Percentiles rank a stretch among this genome's conserved stretches.
Conservation (phyloP, 2,797 vertebrate genomes). For the Lepidocolaptes lacrymiger region DNA sequence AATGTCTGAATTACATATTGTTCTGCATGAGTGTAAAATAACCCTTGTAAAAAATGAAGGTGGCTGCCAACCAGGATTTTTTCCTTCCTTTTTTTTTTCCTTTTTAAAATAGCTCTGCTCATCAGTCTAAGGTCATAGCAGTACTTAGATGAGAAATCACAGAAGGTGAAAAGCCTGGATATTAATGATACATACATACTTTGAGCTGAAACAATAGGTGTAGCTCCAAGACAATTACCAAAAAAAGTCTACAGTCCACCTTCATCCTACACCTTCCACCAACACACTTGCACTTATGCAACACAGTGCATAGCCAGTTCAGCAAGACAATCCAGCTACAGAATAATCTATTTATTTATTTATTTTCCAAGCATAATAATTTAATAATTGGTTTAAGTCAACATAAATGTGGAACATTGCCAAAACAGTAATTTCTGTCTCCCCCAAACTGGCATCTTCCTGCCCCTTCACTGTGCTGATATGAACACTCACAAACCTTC, state of each 20-base stretch:
- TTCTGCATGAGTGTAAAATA: constrained; percentile 42
- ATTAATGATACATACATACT: neutral
- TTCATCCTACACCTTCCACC: neutral
- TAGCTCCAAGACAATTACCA: neutral
- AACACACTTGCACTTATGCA: neutral
- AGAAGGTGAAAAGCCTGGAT: neutral
- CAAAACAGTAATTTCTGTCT: neutral
- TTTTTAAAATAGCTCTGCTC: constrained; percentile 20
- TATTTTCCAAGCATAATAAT: neutral
- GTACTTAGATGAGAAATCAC: neutral
- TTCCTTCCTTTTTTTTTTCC: rapidly evolving
- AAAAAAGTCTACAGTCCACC: neutral
- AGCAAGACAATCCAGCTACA: constrained; percentile 1
- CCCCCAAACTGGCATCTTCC: neutral
- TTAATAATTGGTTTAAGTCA: constrained; percentile 16
- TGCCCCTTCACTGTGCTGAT: neutral
- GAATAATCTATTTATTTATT: neutral
- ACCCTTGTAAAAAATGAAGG: neutral
- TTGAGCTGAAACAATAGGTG: neutral
- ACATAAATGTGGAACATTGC: neutral
- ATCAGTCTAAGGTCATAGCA: neutral
- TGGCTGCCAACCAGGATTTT: neutral
- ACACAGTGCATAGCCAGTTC: neutral
- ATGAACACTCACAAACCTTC: neutral
- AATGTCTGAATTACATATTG: constrained; percentile 35